Evolutionary conservation across 2,113 vertebrate genomes (phyloP).

Genomic region (Cheirogaleus medius): DNA sequence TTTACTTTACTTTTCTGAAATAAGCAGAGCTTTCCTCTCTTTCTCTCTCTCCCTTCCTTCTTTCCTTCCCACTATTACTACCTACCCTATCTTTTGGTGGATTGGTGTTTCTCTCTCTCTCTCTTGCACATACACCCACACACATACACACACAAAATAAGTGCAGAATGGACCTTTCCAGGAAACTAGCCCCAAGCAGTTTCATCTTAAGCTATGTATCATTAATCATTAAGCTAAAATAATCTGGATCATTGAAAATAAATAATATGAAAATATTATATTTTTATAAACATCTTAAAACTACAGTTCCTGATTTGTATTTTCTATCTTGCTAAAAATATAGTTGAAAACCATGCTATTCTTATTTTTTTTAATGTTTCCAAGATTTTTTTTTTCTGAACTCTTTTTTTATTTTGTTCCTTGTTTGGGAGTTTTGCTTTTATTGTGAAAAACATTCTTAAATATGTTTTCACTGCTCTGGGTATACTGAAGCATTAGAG

Average conservation of each 20-base stretch:
- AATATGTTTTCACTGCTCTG: neutral
- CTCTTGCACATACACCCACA: neutral
- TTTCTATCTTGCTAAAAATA: neutral
- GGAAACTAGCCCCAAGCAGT: neutral
- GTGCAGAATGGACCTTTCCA: neutral
- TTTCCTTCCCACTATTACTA: neutral
- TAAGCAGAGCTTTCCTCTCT: neutral
- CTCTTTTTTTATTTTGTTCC: neutral
- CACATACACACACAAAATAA: neutral
- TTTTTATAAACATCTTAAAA: neutral
- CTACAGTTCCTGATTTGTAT: neutral
- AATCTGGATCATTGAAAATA: neutral
- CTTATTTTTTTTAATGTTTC: neutral
- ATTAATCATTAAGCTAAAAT: neutral
- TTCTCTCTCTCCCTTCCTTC: rapidly evolving
- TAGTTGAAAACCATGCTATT: neutral
- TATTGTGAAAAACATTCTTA: neutral
- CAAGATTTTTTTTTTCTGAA: neutral
- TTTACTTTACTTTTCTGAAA: neutral
- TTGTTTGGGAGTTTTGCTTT: neutral
- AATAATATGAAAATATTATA: neutral
- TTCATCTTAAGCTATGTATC: neutral
- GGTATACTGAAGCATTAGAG: neutral
- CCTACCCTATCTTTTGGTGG: neutral
- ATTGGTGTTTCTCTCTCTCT: neutral